Evolutionary conservation across 1,140 invertebrate species (phyloP).

Genomic region (Chlorops oryzae): DNA sequence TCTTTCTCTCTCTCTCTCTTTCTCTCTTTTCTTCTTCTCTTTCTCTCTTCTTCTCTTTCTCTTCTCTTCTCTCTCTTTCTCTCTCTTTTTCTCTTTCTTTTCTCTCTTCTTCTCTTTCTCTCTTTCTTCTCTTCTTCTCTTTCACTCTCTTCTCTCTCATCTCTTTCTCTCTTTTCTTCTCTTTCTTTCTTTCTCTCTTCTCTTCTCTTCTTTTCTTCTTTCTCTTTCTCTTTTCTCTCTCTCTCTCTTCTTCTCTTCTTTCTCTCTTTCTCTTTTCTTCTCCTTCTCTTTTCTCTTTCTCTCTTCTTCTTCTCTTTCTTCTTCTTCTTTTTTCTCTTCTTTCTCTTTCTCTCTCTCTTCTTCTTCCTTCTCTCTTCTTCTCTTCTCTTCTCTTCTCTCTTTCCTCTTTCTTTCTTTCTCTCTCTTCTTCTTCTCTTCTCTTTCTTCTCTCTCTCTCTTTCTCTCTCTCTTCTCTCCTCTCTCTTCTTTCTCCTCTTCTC

Average conservation of each 20-base stretch:
- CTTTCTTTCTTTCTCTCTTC: neutral
- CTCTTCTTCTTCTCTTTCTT: neutral
- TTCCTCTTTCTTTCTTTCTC: neutral
- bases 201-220: neutral
- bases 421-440: neutral
- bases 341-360: neutral
- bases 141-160: neutral
- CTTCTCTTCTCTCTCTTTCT: too few relatives aligned
- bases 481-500: neutral
- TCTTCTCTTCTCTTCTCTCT: neutral
- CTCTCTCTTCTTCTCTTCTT: neutral
- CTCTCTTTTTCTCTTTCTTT: too few relatives aligned
- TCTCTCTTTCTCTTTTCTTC: neutral
- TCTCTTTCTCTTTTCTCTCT: neutral
- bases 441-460: neutral
- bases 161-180: neutral
- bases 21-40: too few relatives aligned
- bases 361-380: neutral
- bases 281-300: neutral
- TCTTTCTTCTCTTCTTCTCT: too few relatives aligned
- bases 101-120: too few relatives aligned
- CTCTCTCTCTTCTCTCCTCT: neutral
- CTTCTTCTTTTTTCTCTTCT: neutral
- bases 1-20: too few relatives aligned
- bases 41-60: too few relatives aligned